Base-by-base conservation (phyloP, 2,888 invertebrate genomes). In the Petrolisthes cinctipes region DNA sequence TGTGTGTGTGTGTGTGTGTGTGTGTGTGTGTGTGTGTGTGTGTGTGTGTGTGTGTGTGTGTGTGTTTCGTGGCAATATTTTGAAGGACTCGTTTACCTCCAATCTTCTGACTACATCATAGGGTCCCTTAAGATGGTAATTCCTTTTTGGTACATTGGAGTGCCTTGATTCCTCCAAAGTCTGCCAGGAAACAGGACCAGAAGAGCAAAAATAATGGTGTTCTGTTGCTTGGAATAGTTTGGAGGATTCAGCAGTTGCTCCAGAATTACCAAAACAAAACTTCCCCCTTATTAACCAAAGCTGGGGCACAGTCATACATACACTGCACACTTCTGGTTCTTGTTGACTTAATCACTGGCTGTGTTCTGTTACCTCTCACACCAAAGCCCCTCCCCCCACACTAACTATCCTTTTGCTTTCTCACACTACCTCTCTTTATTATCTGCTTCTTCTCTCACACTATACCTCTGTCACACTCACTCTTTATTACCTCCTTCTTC, bases 1-100 rank as follows among this genome's bases (percentile, higher is more conserved):
- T 83, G 75, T 83, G 75, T 83, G 75, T 83, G 57, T 83, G 75
- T 83, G 75, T 75, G 75, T 83, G 83, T 82, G 82, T 82, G 53
- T 82, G 82, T 82, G 53, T 82, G 82, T 82, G 71, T 82, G 68
- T 82, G 54, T 82, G 68, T 82, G 71, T 82, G 71, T 82, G 71
- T 82, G 53, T 83, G 75, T 83, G 75, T 75, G 75, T 83, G 83
- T 83, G 75, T 82, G 82, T 82, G 53, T 73, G 73, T 73, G n/a
- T 73, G 71, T 9, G 14, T 4, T 17, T 11, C 5, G 78, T 66
- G 61, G 4, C 57, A 23, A 23, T 23, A 54, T 54, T 14, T n/a
- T n/a, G n/a, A n/a, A n/a, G n/a, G n/a, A n/a, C n/a, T n/a, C n/a
- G n/a, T n/a, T n/a, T n/a, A n/a, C n/a, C n/a, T n/a, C n/a, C n/a